Conservation (phyloP, 1,140 invertebrate genomes). For the Oryctes rhinoceros region DNA sequence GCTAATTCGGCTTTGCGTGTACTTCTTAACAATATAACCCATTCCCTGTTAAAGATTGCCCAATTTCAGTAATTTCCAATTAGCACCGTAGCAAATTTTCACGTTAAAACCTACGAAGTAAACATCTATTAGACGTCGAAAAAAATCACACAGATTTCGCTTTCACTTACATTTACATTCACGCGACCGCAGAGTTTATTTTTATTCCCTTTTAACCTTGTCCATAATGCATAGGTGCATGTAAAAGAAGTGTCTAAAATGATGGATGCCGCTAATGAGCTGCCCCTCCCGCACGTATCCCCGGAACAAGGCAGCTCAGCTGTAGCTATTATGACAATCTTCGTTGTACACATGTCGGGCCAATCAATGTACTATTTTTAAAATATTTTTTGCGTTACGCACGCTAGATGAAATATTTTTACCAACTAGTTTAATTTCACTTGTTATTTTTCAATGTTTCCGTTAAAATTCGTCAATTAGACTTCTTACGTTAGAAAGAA, state of each 20-base stretch:
- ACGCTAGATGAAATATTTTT: too few species aligned
- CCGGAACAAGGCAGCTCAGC: conserved; percentile 10
- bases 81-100: too few species aligned
- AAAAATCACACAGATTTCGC: conserved; percentile 14
- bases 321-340: conserved; percentile 42
- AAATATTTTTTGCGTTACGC: not conserved
- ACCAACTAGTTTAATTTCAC: too few species aligned
- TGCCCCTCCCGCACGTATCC: conserved; percentile 9
- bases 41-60: too few species aligned
- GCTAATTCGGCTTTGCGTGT: too few species aligned
- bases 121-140: too few species aligned
- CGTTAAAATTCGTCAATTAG: too few species aligned
- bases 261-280: conserved; percentile 45
- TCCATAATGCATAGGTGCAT: conserved; percentile 30
- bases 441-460: too few species aligned
- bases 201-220: conserved; percentile 14
- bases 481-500: too few species aligned
- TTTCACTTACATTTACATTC: conserved; percentile 25
- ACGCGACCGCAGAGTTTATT: not conserved
- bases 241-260: conserved; percentile 45
- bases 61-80: too few species aligned
- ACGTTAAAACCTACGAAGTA: too few species aligned
- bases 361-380: conserved; percentile 42
- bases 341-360: conserved; percentile 39
- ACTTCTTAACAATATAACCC: too few species aligned